A percentile compares a stretch with the other conserved stretches of the same genome.
Evolutionary conservation across 2,888 invertebrate genomes (phyloP).

Genomic region (Poecilus cupreus): DNA sequence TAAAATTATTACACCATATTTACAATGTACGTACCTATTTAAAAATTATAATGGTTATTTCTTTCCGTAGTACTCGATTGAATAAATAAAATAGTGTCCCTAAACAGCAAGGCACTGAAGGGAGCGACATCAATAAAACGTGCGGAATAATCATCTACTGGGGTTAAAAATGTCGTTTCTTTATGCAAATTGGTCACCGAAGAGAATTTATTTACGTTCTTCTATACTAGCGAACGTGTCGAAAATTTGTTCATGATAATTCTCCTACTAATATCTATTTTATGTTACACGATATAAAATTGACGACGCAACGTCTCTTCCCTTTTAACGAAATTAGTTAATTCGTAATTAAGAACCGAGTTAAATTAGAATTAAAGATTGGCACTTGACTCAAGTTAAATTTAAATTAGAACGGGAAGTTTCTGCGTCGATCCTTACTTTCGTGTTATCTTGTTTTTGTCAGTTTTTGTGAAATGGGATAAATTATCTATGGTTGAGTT

Average conservation of each 20-base stretch:
- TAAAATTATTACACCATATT: too few species aligned
- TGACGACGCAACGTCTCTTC: neutral
- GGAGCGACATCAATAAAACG: neutral
- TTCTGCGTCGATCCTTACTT: neutral
- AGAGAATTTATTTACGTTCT: constrained; percentile 49
- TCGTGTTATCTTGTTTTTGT: neutral
- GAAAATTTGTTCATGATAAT: constrained; percentile 48
- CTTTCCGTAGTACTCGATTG: too few species aligned
- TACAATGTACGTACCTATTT: too few species aligned
- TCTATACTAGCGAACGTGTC: constrained; percentile 6
- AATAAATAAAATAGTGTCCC: neutral
- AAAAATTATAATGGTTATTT: too few species aligned
- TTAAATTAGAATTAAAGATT: constrained; percentile 51
- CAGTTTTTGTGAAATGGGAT: neutral
- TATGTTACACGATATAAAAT: constrained; percentile 41
- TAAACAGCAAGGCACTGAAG: neutral
- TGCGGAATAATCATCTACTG: constrained; percentile 28
- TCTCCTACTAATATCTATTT: constrained; percentile 46
- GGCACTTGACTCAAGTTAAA: constrained; percentile 29
- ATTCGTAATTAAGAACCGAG: constrained; percentile 46
- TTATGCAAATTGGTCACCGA: constrained; percentile 43
- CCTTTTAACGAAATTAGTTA: constrained; percentile 52
- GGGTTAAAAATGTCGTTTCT: constrained; percentile 42
- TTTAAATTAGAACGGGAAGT: constrained; percentile 40
- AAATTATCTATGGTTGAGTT: neutral